Base-by-base conservation (phyloP, 2,888 invertebrate genomes). In the Horisme vitalbata region DNA sequence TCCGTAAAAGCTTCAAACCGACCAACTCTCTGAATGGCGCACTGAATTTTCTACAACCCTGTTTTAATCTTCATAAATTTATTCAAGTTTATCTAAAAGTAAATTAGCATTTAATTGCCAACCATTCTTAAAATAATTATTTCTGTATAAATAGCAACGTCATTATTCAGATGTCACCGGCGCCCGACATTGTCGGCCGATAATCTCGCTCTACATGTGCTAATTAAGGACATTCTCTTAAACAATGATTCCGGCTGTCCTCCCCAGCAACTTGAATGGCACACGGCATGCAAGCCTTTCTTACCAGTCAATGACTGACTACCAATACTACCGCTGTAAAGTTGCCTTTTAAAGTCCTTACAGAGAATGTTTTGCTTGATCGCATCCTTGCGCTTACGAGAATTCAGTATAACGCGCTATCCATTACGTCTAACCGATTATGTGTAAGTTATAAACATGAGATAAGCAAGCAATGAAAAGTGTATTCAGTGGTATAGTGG, bases 221-320 rank as follows among this genome's bases (percentile, higher is more conserved):
- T 87, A 87, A 88, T 88, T 88, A 88, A 78, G 72, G 76, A 71
- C 75, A 73, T 71, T 76, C 70, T 52, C 65, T 65, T 76, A 72
- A 73, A 87, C 87, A 87, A 86, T 87, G 85, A 84, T 79, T 78
- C 65, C 68, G 79, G 73, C 81, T 84, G 85, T 85, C 84, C 59
- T 49, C 45, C 45, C 55, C 59, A 37, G 38, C 50, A 64, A 77
- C 77, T 73, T 75, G 77, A 75, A 74, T 65, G 69, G 68, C 68
- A 65, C 68, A 68, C 66, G 66, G 72, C 75, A 69, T 67, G 70
- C 71, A 68, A 71, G 68, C 71, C 77, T 75, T 76, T 75, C 75
- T 75, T 72, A 64, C 66, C 73, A 71, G 64, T 66, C 71, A 71
- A 67, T 82, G 81, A 83, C 75, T 83, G 83, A 82, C 82, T 84